Evolutionary conservation across 2,113 vertebrate genomes (phyloP).

Genomic region (Halcyon senegalensis): DNA sequence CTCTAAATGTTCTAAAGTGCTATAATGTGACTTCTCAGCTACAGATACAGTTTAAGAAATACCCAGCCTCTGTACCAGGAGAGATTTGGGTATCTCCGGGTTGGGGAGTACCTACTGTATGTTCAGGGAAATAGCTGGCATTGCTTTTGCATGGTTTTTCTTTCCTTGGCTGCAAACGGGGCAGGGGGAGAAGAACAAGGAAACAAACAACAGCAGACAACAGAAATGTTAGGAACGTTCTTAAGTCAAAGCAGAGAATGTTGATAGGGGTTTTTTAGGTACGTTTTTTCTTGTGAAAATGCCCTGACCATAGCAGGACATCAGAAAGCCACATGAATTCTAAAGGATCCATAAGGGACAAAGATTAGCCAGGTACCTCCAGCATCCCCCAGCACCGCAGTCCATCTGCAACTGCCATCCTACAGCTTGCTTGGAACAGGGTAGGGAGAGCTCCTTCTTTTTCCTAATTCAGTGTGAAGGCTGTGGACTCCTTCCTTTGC

Average conservation of each 20-base stretch:
- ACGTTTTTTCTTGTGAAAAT: not conserved
- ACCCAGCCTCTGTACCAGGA: conserved; percentile 6
- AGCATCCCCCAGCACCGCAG: not conserved
- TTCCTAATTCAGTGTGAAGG: too few relatives aligned
- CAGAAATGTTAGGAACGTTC: not conserved
- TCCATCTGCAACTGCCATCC: not conserved
- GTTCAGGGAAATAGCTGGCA: not conserved
- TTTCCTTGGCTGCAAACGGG: not conserved
- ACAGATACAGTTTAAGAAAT: conserved; percentile 62
- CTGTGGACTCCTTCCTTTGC: not conserved
- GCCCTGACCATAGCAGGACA: not conserved
- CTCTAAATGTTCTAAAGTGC: conserved; percentile 63
- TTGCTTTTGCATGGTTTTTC: not conserved
- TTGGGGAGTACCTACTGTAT: not conserved
- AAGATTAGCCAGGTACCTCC: not conserved
- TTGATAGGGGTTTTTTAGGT: not conserved
- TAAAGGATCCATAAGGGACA: not conserved
- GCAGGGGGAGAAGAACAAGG: too few relatives aligned
- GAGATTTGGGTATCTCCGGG: conserved; percentile 11
- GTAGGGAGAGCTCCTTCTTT: not conserved
- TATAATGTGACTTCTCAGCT: conserved; percentile 61
- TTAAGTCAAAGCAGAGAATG: not conserved
- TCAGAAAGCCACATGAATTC: not conserved
- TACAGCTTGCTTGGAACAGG: not conserved
- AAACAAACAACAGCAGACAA: not conserved